Percentiles rank a stretch among this genome's conserved stretches.
Evolutionary conservation across 2,888 invertebrate genomes (phyloP).

Genomic region (Ferrisia virgata): DNA sequence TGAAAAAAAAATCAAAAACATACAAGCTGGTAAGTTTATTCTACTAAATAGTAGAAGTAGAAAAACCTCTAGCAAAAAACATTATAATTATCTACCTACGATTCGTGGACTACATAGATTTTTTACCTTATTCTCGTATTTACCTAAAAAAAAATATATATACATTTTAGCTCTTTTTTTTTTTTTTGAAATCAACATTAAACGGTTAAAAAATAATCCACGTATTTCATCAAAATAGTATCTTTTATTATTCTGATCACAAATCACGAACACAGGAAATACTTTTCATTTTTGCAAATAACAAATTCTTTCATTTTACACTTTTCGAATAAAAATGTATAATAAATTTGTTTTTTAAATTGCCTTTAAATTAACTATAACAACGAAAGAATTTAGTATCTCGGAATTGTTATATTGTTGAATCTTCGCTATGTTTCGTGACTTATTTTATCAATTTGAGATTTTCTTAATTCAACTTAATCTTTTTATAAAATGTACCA

Average conservation of each 20-base stretch:
- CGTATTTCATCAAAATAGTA: neutral
- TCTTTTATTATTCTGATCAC: slow-evolving; percentile 21
- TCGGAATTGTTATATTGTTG: neutral
- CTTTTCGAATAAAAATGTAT: neutral
- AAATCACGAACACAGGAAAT: neutral
- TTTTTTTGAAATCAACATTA: neutral
- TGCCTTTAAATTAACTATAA: neutral
- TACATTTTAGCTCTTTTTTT: neutral
- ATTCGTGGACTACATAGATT: too few species aligned
- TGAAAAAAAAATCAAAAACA: too few species aligned
- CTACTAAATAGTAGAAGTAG: too few species aligned
- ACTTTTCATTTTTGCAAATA: slow-evolving; percentile 11
- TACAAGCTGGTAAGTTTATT: too few species aligned
- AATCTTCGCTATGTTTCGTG: neutral
- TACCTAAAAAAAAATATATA: too few species aligned
- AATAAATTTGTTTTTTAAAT: slow-evolving; percentile 9
- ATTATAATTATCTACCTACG: too few species aligned
- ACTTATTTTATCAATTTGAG: slow-evolving; percentile 17
- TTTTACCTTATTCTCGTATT: too few species aligned
- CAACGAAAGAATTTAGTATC: neutral
- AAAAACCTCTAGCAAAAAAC: too few species aligned
- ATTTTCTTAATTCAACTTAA: neutral
- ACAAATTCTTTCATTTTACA: neutral
- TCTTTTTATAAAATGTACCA: neutral
- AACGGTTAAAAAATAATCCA: neutral